Evolutionary conservation across 1,140 invertebrate species (phyloP), one percentile per base, ranked within the genome.

Genomic region (Zophobas morio): DNA sequence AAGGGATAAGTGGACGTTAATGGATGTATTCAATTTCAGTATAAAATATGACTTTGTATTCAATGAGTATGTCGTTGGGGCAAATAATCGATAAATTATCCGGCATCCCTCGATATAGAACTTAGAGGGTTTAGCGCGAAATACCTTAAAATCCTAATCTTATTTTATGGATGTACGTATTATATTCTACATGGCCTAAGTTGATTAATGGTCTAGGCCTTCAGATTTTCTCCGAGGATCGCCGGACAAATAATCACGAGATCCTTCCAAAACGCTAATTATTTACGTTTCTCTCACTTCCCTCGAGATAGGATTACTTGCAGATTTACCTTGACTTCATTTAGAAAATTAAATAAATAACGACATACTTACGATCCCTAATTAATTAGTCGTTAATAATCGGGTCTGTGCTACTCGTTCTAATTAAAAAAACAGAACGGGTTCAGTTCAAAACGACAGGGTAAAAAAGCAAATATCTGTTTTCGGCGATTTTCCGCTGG

Each of bases 261-360:
- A 73, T 46, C 56, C 75, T 63, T 76, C 75, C 34, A 76, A 70
- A 76, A 66, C 75, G 47, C 75, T 76, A 70, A 76, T 76, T 76
- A 72, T 72, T 77, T 70, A 77, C 75, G 36, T 72, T 71, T 77
- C 70, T 70, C 66, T 72, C 49, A 70, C 63, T 70, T 56, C 34
- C 42, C 36, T 39, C 32, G 6, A 40, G 63, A 46, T 70, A 32
- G 75, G 66, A 72, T 71, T 54, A 77, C 49, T 56, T 49, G 72
- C 37, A 72, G 49, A 60, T 77, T 70, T 71, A 77, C 70, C 66
- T 72, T 40, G 60, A 57, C 33, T 77, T 77, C 53, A 77, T 70
- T 71, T 72, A 20, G 6, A 8, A 73, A 56, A 73, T 54, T 73
- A 56, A 49, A 42, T 73, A 73, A 73, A 56, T 56, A 73, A 47